Base-by-base conservation (phyloP, 2,888 invertebrate genomes). In the Caenorhabditis japonica region DNA sequence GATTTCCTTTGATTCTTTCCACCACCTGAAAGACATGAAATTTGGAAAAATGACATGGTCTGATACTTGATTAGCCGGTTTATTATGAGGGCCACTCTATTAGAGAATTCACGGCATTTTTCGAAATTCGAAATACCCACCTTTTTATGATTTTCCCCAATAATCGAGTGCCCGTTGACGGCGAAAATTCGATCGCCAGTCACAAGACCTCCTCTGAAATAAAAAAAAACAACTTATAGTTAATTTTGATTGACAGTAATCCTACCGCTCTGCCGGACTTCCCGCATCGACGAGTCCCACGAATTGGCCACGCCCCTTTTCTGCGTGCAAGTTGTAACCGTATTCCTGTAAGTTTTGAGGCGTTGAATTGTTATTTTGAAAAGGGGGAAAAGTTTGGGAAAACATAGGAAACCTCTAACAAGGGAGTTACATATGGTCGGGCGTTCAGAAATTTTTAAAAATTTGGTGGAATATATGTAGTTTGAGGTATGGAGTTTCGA, bases 281-380 rank as follows among this genome's bases (percentile, higher is more conserved):
- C 72, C 76, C 43, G 75, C 62, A 62, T 86, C 85, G 21, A 86
- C 85, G 27, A 79, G 59, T 39, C 86, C 86, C 27, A 86, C 82
- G 66, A 83, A 86, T 59, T 86, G 86, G 27, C 83, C 85, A 38
- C 82, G 77, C 33, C 68, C 76, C 34, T 79, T 77, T 70, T 85
- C 84, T 12, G 84, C 84, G 71, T 87, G 87, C 58, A 87, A 75
- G 66, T 87, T 87, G 77, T 85, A 87, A 44, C 85, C 87, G 68
- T 86, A 86, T 60, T 85, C 86, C 80, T 82, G 75, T 19, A 82
- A 70, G 36, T n/a, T 13, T 64, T 33, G 46, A 15, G 2, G 17
- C n/a, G 23, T 17, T 34, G 8, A 27, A 8, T 27, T 23, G 10
- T 52, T 39, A 19, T 13, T 23, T 34, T 34, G 12, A 15, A 12